Evolutionary conservation across 2,888 invertebrate species (phyloP), one percentile per base, ranked within the genome.

Genomic region (Xestia ashworthii): DNA sequence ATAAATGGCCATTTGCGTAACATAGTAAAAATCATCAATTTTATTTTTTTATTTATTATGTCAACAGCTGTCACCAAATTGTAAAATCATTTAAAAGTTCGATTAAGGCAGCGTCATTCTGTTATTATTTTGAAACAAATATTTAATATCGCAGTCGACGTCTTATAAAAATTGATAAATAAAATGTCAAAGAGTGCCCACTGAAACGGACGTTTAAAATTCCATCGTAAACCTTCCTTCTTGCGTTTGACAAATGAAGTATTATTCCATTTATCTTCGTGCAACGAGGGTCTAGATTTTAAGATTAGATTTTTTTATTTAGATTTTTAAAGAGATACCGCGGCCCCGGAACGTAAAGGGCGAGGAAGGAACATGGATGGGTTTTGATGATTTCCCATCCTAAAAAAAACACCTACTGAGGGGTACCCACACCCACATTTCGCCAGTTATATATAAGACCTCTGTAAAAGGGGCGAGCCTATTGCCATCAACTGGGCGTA

Each of bases 191-290:
- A 69, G 46, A 72, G 62, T 65, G 72, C 58, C 50, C 66, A 74
- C 78, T 81, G 12, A 69, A 81, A 70, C 50, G 41, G 69, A 77
- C n/a, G 64, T 78, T 78, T 53, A 58, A 78, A 67, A 76, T 73
- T 71, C 64, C 38, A 74, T 81, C 65, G 78, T 74, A 78, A 84
- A 83, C 69, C 71, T 71, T 69, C 76, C 41, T 44, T 66, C 68
- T 60, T 70, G 44, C 53, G 72, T 84, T 81, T 85, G 83, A 85
- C 85, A 78, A 83, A 83, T 85, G 81, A 81, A 74, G 83, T 64
- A 72, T 55, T 74, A 72, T 72, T 64, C 71, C 53, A 85, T 84
- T 83, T 81, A 78, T 84, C 78, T 85, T 85, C 69, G 50, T 65
- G 58, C 16, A 62, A 19, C 62, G 69, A 32, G 5, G 50, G 58